phyloP scores from a whole-genome alignment of 2,888 invertebrate genomes.

The Idaea biselata region DNA sequence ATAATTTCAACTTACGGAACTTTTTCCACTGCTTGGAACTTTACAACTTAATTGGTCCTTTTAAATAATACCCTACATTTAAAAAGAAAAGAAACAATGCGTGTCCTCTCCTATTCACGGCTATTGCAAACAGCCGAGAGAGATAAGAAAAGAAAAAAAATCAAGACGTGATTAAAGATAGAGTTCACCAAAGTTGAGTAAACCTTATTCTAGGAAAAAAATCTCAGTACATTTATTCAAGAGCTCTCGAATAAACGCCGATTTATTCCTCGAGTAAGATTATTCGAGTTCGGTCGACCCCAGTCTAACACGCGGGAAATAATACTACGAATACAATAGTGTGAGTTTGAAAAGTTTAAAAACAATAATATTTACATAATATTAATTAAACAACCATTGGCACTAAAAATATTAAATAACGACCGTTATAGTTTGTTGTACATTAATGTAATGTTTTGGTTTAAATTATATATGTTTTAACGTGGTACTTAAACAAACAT shows the following conservation, averaged over 20 bases:
- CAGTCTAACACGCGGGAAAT: not conserved
- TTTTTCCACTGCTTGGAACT: not conserved
- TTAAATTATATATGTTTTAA: constrained; percentile 39
- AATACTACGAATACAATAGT: constrained; percentile 4
- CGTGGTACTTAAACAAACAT: constrained; percentile 9
- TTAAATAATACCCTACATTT: not conserved
- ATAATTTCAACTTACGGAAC: not conserved
- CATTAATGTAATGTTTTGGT: constrained; percentile 76
- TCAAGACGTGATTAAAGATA: too few relatives aligned
- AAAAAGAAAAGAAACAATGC: not conserved
- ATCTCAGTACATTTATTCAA: too few relatives aligned
- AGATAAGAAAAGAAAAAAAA: too few relatives aligned
- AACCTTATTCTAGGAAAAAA: too few relatives aligned
- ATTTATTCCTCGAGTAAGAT: too few relatives aligned
- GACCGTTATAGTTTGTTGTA: constrained; percentile 60
- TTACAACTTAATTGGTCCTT: not conserved
- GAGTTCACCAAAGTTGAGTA: too few relatives aligned
- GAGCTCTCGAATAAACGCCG: too few relatives aligned
- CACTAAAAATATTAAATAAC: constrained; percentile 57
- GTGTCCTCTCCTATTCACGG: not conserved
- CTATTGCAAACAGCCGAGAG: not conserved
- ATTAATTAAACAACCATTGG: constrained; percentile 58
- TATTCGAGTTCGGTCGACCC: too few relatives aligned
- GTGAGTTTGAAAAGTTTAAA: constrained; percentile 7
- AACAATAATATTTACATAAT: constrained; percentile 38